Evolutionary conservation across 2,797 vertebrate genomes (phyloP).

Genomic region (Ctenopoma kingsleyae): DNA sequence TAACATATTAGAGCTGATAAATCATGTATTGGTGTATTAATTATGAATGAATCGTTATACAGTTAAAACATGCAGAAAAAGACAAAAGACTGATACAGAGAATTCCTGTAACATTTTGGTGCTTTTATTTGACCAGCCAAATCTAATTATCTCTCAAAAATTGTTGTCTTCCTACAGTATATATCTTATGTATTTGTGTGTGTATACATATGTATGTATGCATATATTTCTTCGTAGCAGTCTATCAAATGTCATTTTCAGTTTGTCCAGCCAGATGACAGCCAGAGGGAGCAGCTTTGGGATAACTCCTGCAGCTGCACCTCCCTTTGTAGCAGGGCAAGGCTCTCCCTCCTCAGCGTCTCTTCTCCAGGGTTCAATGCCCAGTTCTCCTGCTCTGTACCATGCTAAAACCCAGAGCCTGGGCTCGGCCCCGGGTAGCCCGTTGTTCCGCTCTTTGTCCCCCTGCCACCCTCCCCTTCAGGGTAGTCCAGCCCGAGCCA

Average conservation of each 20-base stretch:
- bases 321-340: constrained; percentile 51
- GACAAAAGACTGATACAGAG: too few species aligned
- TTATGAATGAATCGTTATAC: too few species aligned
- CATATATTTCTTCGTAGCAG: not conserved
- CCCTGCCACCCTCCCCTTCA: constrained; percentile 84
- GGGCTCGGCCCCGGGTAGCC: constrained; percentile 86
- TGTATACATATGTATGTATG: too few species aligned
- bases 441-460: constrained; percentile 86
- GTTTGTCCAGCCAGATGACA: constrained; percentile 77
- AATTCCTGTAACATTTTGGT: not conserved
- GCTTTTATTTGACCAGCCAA: not conserved
- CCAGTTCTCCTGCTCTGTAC: constrained; percentile 68
- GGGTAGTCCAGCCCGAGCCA: constrained; percentile 87
- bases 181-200: too few species aligned
- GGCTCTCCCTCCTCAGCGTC: constrained; percentile 67
- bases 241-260: constrained; percentile 58
- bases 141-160: not conserved
- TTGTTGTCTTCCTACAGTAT: not conserved
- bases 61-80: too few species aligned
- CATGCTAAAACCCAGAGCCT: constrained; percentile 57
- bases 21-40: not conserved
- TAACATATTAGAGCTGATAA: not conserved
- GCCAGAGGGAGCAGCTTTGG: constrained; percentile 58
- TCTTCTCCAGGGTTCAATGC: constrained; percentile 65
- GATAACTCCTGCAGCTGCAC: constrained; percentile 41